Evolutionary conservation across 2,888 invertebrate genomes (phyloP), one percentile per base, ranked within the genome.

Genomic region (Galerucella calmariensis): DNA sequence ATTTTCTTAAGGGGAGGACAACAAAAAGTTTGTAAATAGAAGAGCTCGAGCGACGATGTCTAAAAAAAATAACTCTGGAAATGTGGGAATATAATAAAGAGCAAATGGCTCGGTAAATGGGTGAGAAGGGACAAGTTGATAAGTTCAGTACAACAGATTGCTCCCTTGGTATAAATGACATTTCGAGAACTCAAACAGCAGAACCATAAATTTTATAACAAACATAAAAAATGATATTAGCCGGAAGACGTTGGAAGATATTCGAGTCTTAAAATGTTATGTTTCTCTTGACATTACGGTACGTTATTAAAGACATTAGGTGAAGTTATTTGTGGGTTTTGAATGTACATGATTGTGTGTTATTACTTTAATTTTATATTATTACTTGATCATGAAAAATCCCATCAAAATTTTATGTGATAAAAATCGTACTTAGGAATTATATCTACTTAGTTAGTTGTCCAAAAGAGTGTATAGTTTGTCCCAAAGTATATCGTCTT

Each of bases 121-220:
- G 35, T 48, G 75, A 61, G 61, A 67, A 72, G 69, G 75, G 75
- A 69, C 69, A 61, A 66, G 69, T 75, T 75, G 69, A 75, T 72
- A 72, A 72, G 67, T 69, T 67, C 61, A 27, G 56, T 69, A 70
- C 66, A 56, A 69, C 65, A 69, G 63, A 69, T 73, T 58, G 73
- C 51, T 46, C 73, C 65, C 73, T 73, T 59, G 69, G 59, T 66
- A 66, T 73, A 69, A 73, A 69, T 69, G 63, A 67, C 68, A 58
- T 67, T 56, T 67, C 67, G 58, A 41, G 67, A 58, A 56, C 67
- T 67, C 67, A 56, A 58, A 35, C 10, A 58, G 56, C 41, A 67
- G 35, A 58, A 67, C 20, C 67, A 24, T 67, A 56, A 67, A 67
- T 58, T 67, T 67, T 67, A 67, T 41, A 41, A 56, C 56, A 67